Evolutionary conservation across 2,797 vertebrate genomes (phyloP), one percentile per base, ranked within the genome.

Genomic region (Trachops cirrhosus): DNA sequence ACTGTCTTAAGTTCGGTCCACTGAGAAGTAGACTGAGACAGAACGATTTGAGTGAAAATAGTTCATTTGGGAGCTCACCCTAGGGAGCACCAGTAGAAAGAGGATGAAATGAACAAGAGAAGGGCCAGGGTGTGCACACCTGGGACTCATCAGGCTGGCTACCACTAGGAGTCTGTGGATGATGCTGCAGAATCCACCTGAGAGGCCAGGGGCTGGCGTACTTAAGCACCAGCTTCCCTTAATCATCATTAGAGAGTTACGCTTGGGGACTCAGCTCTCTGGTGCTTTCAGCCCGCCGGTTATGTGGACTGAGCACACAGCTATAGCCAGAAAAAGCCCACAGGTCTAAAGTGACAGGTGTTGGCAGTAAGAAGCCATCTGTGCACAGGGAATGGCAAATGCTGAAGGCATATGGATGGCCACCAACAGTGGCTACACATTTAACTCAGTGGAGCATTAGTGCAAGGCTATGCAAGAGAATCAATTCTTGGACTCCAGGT

Each of bases 101-200:
- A 16, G 0, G 16, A 29, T 3, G 0, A 52, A 34, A 59, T 12
- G 24, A 54, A 26, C 19, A 57, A 22, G 34, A 73, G 29, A 24
- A 68, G 22, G 44, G 26, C 3, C 14, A 11, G 39, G 1, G 4
- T 9, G 0, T 10, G 34, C 34, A 39, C 62, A 64, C 9, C 73
- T 70, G 74, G 29, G 24, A 37, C 71, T 85, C 46, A 11, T 19
- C 50, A 34, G 24, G 5, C 26, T 41, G 44, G 3, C 15, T 34
- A 15, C 24, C 0, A 0, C 15, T 6, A 0, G 37, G 44, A 34
- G n/a, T 14, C 16, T 19, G 21, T 3, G 9, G n/a, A 6, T 9
- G 6, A 0, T 0, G 12, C 18, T 29, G 48, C 21, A 1, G 48
- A 39, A 41, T 11, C 37, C 41, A 11, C 39, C 22, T 6, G 48